Percentiles rank a stretch among this genome's conserved stretches.
Evolutionary conservation across 2,113 vertebrate genomes (phyloP).

Genomic region (Taxidea taxus): DNA sequence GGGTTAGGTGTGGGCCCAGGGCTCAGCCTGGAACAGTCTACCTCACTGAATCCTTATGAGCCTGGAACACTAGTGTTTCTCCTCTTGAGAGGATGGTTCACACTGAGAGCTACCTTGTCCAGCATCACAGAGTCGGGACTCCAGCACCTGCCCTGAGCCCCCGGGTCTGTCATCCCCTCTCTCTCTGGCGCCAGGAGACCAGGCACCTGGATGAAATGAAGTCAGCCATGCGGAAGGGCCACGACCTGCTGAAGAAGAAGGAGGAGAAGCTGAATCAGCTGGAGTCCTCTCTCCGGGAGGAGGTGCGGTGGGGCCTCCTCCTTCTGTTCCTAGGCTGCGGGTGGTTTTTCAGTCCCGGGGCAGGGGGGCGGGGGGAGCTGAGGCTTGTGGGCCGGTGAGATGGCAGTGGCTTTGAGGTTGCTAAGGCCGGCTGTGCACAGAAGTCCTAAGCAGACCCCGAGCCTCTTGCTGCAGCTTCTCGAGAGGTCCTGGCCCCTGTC

Average conservation of each 20-base stretch:
- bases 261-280: slow-evolving; percentile 90
- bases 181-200: slow-evolving; percentile 82
- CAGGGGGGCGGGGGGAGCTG: background rate
- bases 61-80: background rate
- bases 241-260: slow-evolving; percentile 86
- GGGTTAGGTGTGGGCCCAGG: background rate
- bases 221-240: slow-evolving; percentile 85
- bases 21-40: rapidly evolving
- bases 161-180: background rate
- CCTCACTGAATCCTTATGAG: background rate
- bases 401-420: background rate
- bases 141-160: background rate
- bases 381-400: background rate
- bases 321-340: background rate
- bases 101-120: background rate
- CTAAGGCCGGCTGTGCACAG: background rate
- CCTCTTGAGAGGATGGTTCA: background rate
- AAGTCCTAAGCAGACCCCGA: background rate
- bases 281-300: slow-evolving; percentile 88
- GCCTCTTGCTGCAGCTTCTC: background rate
- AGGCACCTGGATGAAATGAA: slow-evolving; percentile 86
- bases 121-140: background rate
- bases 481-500: background rate
- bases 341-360: background rate
- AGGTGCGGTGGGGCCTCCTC: slow-evolving; percentile 79